Evolutionary conservation across 2,797 vertebrate species (phyloP).

Genomic region (Cossypha heuglini): DNA sequence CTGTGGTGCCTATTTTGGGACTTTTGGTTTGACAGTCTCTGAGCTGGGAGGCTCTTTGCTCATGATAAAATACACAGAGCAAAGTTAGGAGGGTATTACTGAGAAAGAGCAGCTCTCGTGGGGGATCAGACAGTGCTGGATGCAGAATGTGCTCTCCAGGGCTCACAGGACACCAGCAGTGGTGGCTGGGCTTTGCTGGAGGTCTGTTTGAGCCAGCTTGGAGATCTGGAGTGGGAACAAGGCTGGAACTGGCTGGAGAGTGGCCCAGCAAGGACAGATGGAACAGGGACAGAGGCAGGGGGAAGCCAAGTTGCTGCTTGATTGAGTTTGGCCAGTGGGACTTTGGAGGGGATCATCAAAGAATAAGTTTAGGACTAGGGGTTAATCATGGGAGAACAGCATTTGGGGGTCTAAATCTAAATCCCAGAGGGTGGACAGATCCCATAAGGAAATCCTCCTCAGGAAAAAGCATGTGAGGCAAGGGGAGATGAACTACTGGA

Average conservation of each 20-base stretch:
- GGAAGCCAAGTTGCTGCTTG: fast-evolving
- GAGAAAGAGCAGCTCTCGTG: background rate
- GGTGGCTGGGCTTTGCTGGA: background rate
- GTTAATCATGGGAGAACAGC: background rate
- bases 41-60: background rate
- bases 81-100: background rate
- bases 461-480: background rate
- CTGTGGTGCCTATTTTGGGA: background rate
- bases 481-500: background rate
- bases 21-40: background rate
- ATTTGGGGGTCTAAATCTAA: background rate
- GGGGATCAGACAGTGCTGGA: background rate
- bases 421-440: background rate
- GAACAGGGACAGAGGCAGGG: background rate
- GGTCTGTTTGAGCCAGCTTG: background rate
- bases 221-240: background rate
- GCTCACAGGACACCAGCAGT: background rate
- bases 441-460: background rate
- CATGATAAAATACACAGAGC: background rate
- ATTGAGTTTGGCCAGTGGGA: background rate
- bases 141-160: background rate
- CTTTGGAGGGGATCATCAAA: background rate
- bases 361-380: background rate
- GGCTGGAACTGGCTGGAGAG: background rate
- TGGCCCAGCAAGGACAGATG: background rate